Base-by-base conservation (phyloP, 2,888 invertebrate genomes). In the Hypolimnas misippus region DNA sequence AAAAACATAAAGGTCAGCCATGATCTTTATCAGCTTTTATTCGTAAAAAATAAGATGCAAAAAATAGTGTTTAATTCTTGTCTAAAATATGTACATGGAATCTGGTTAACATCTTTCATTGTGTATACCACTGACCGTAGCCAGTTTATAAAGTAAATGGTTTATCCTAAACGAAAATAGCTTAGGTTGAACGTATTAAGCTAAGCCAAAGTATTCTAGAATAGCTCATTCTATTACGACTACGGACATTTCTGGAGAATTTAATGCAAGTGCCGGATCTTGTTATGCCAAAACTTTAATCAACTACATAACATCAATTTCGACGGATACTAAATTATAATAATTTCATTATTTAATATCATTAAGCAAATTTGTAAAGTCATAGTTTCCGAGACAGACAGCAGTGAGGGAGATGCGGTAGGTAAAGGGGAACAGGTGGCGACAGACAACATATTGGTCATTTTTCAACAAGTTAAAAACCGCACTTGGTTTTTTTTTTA, bases 111-210 rank as follows among this genome's bases (percentile, higher is more conserved):
- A 25, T 25, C 25, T 5, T 25, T 17, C 42, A 40, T 21, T 25
- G 14, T 40, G 38, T 21, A 33, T 53, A 19, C 35, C 12, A 21
- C 46, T 12, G 12, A 5, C 21, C 21, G 21, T 12, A 12, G 21
- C 19, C n/a, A n/a, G 21, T 46, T 21, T 19, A 19, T 12, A n/a
- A 12, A 46, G 19, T n/a, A 46, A n/a, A 7, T 21, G 46, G 19
- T 46, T 21, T 12, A 46, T 29, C 49, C 49, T 49, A n/a, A 49
- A 14, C 49, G 49, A 49, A 49, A 49, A 49, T 49, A 49, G 49
- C 49, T 49, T n/a, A 19, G 42, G 16, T 14, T 14, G 21, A 46
- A 46, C 46, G n/a, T 21, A 46, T 46, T n/a, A 46, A 19, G 21
- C n/a, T 46, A 42, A 8, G 42, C 6, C 42, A 42, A 7, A 14